phyloP scores from a whole-genome alignment of 2,797 vertebrate genomes.

The Picus viridis region DNA sequence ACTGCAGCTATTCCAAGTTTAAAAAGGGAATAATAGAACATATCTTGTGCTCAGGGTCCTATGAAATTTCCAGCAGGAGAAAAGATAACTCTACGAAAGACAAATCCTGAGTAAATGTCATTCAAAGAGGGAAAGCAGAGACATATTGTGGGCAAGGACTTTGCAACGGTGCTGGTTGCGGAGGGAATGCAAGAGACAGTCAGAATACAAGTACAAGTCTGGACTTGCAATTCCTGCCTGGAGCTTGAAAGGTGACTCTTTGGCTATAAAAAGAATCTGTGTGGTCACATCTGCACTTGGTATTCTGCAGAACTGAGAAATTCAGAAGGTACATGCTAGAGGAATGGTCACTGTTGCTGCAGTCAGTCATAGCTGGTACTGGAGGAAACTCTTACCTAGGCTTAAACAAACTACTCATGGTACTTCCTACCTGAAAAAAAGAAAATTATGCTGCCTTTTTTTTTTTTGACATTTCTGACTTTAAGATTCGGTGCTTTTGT shows the following conservation, averaged over 20 bases:
- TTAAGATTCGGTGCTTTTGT: not conserved
- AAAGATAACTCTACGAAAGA: not conserved
- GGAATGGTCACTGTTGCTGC: not conserved
- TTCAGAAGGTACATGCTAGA: not conserved
- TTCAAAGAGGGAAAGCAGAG: not conserved
- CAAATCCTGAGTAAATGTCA: not conserved
- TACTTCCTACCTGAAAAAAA: not conserved
- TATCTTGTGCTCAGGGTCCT: not conserved
- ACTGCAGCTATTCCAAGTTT: not conserved
- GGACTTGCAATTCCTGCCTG: not conserved
- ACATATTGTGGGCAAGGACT: not conserved
- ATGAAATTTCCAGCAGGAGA: not conserved
- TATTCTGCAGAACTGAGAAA: not conserved
- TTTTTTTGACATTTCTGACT: not conserved
- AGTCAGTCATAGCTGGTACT: not conserved
- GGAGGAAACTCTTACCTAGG: not conserved
- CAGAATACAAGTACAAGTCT: not conserved
- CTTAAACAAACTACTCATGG: not conserved
- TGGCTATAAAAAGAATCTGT: not conserved
- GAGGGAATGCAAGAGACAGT: not conserved
- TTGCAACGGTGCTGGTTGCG: not conserved
- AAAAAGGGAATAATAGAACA: not conserved
- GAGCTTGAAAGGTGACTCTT: not conserved
- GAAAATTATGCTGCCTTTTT: fast-evolving
- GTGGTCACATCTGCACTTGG: not conserved